Percentiles rank a stretch among this genome's conserved stretches.
These are phyloP conservation scores for Drosophila pseudoananassae DNA, from an alignment of 1,140 invertebrate genomes.

Conservation along the genomic window DNA sequence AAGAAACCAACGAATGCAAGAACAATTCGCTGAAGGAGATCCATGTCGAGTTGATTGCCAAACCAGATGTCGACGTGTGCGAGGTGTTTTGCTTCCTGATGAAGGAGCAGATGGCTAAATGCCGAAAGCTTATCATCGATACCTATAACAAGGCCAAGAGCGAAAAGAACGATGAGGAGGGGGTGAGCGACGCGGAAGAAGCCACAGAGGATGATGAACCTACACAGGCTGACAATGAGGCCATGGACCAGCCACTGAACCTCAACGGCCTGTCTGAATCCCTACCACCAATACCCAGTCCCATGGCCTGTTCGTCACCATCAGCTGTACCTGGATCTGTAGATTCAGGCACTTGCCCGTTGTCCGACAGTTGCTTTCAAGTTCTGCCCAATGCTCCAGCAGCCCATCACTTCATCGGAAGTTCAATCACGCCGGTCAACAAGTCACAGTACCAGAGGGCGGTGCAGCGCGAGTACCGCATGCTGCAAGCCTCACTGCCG, in stretches of 20 bases:
- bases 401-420: constrained; percentile 91
- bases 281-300: constrained; percentile 50
- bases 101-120: constrained; percentile 89
- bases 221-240: constrained; percentile 12
- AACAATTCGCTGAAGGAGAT: constrained; percentile 26
- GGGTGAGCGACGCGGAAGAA: constrained; percentile 33
- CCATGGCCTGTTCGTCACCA: constrained; percentile 63
- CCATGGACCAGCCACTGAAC: constrained; percentile 53
- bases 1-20: constrained; percentile 37
- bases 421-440: constrained; percentile 91
- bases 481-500: constrained; percentile 93
- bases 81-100: constrained; percentile 90
- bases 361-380: constrained; percentile 86
- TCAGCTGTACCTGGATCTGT: not conserved
- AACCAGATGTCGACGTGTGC: constrained; percentile 85
- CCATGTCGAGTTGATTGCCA: constrained; percentile 48
- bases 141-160: constrained; percentile 80
- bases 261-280: constrained; percentile 63
- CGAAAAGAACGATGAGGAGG: constrained; percentile 4
- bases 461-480: constrained; percentile 92
- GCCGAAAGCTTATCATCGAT: constrained; percentile 87
- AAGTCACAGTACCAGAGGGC: constrained; percentile 90
- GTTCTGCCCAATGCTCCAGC: constrained; percentile 90
- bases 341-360: not conserved
- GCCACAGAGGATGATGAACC: constrained; percentile 3